Evolutionary conservation across 2,797 vertebrate species (phyloP).

Genomic region (Balearica regulorum): DNA sequence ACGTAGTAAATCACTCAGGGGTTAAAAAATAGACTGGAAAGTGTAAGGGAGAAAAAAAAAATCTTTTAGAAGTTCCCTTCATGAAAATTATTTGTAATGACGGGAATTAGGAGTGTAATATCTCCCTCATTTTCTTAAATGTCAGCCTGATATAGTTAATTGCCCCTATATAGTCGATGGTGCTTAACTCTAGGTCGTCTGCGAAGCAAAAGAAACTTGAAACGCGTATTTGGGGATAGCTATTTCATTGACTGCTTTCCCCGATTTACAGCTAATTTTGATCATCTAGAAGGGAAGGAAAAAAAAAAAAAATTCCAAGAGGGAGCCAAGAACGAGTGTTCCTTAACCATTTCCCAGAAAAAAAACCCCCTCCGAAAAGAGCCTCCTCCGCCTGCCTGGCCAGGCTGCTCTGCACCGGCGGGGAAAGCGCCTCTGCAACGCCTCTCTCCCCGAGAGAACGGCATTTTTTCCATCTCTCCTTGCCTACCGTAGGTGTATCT

Average conservation of each 20-base stretch:
- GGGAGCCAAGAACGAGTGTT: background rate
- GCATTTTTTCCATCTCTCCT: background rate
- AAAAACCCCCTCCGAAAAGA: background rate
- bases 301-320: background rate
- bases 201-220: background rate
- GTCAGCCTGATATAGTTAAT: slow-evolving; percentile 41
- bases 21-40: slow-evolving; percentile 68
- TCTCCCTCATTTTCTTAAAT: slow-evolving; percentile 35
- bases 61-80: slow-evolving; percentile 36
- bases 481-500: background rate
- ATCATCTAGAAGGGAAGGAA: background rate
- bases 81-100: slow-evolving; percentile 54
- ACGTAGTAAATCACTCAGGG: slow-evolving; percentile 73
- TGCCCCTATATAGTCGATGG: background rate
- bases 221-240: background rate
- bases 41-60: slow-evolving; percentile 1
- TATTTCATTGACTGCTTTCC: background rate
- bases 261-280: background rate
- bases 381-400: background rate
- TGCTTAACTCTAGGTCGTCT: background rate
- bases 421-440: background rate
- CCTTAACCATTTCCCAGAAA: background rate
- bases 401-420: background rate
- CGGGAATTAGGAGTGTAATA: slow-evolving; percentile 50
- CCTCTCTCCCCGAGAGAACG: background rate